Conservation (phyloP, 2,113 vertebrate species). For the Archocentrus centrarchus region DNA sequence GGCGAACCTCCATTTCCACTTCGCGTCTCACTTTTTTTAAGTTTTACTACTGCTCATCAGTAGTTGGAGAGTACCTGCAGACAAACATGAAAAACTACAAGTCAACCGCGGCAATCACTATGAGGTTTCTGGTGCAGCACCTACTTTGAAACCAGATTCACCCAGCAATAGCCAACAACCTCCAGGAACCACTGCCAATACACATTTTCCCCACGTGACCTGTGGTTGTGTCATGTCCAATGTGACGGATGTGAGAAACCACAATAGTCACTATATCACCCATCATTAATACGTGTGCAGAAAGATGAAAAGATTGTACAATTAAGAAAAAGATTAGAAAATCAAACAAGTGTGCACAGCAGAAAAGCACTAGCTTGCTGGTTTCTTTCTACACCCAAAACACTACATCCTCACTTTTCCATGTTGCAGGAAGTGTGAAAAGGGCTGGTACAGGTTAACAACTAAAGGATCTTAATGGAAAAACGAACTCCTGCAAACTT, state of each 20-base stretch:
- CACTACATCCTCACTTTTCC: neutral
- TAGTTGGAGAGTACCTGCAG: neutral
- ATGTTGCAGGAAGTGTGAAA: neutral
- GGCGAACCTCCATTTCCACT: neutral
- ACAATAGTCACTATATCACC: too few relatives aligned
- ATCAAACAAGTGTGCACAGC: neutral
- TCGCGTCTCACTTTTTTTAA: neutral
- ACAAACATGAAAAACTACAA: neutral
- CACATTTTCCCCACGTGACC: neutral
- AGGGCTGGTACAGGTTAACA: neutral
- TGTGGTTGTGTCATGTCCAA: neutral
- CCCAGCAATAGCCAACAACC: neutral
- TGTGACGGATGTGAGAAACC: too few relatives aligned
- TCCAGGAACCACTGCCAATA: neutral
- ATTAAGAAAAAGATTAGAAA: neutral
- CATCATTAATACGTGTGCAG: too few relatives aligned
- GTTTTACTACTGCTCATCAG: neutral
- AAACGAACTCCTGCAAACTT: slow-evolving; percentile 5
- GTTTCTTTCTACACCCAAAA: neutral
- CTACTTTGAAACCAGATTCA: neutral
- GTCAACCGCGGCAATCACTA: neutral
- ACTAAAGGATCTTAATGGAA: neutral
- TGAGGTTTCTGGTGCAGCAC: neutral
- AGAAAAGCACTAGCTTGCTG: neutral
- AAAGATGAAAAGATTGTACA: too few relatives aligned